Evolutionary conservation across 2,113 vertebrate genomes (phyloP).

Genomic region (Percina caprodes): DNA sequence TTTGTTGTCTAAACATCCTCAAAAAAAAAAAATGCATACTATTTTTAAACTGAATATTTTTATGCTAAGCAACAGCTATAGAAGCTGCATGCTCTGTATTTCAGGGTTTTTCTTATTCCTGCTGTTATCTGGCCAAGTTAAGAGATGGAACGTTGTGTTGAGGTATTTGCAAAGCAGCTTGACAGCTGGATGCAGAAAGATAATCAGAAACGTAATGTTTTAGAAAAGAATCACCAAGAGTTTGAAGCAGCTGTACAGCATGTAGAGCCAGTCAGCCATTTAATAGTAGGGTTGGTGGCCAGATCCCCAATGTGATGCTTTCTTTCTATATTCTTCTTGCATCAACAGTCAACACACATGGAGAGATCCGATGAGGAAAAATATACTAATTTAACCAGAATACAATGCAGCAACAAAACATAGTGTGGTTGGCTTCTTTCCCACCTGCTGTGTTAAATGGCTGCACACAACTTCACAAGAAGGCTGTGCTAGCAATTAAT

Average conservation of each 20-base stretch:
- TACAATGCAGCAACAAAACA: conserved; percentile 1
- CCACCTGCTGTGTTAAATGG: conserved; percentile 28
- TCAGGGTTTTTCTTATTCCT: neutral
- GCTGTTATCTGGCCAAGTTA: neutral
- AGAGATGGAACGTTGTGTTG: neutral
- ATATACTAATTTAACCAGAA: conserved; percentile 19
- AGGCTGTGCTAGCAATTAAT: conserved; percentile 3
- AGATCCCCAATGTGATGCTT: neutral
- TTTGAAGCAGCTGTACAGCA: neutral
- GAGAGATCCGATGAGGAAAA: neutral
- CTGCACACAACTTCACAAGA: neutral
- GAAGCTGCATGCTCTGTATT: neutral
- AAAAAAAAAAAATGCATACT: neutral
- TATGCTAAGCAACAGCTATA: neutral
- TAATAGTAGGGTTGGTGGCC: neutral
- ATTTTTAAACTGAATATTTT: neutral
- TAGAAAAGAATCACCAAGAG: neutral
- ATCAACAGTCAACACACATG: neutral
- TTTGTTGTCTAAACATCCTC: conserved; percentile 23
- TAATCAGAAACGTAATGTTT: neutral
- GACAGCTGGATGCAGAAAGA: neutral
- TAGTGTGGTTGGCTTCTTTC: conserved; percentile 9
- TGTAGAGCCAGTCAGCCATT: neutral
- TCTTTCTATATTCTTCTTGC: neutral
- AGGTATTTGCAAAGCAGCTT: neutral